Evolutionary conservation across 1,140 invertebrate species (phyloP).

Genomic region (Calephelis virginiensis): DNA sequence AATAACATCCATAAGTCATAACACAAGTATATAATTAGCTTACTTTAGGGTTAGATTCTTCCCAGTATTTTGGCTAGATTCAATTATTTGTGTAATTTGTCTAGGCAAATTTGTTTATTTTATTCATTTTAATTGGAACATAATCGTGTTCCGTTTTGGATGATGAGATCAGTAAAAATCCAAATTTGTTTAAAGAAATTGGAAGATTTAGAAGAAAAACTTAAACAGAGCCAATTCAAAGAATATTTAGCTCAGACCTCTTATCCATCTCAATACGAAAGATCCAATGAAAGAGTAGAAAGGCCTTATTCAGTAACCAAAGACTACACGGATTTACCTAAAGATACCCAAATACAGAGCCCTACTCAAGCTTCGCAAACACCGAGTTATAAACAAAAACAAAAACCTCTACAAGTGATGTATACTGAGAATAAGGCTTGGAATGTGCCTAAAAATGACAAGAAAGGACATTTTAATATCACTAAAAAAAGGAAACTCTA

Average conservation of each 20-base stretch:
- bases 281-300: constrained; percentile 41
- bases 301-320: constrained; percentile 56
- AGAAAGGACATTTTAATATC: constrained; percentile 65
- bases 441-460: constrained; percentile 37
- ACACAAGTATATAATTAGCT: too few relatives aligned
- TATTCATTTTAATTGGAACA: too few relatives aligned
- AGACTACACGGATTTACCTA: constrained; percentile 31
- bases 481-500: constrained; percentile 70
- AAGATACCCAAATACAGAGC: constrained; percentile 5
- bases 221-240: constrained; percentile 69
- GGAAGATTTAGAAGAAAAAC: constrained; percentile 66
- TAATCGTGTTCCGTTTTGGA: too few relatives aligned
- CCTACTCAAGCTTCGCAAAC: background rate
- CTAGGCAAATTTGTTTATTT: too few relatives aligned
- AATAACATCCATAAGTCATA: too few relatives aligned
- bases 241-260: constrained; percentile 59
- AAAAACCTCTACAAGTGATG: constrained; percentile 48
- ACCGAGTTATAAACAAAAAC: constrained; percentile 4
- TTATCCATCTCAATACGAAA: constrained; percentile 50
- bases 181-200: constrained; percentile 35
- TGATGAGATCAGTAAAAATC: background rate
- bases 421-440: constrained; percentile 42
- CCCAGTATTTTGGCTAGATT: too few relatives aligned
- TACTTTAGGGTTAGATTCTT: too few relatives aligned
- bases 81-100: too few relatives aligned